phyloP scores from a whole-genome alignment of 2,888 invertebrate genomes.

The Kryphioiulus occultus region DNA sequence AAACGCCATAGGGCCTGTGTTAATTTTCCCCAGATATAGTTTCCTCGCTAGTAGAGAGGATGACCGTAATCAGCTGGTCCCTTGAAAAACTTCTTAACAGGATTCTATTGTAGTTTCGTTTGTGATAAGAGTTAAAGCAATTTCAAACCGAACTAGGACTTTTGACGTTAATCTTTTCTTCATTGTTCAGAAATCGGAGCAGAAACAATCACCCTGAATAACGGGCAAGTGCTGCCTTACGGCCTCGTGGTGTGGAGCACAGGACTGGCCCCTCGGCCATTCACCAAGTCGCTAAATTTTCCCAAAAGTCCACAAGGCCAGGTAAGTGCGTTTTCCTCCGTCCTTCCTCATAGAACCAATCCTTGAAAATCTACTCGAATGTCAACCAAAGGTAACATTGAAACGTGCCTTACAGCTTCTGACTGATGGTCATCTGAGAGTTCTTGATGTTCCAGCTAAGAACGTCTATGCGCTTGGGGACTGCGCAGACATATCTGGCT shows the following conservation, averaged over 20 bases:
- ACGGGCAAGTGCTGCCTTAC: conserved; percentile 61
- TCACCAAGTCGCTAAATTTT: conserved; percentile 58
- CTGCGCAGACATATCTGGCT: conserved; percentile 61
- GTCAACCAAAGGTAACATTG: background rate
- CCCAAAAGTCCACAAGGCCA: conserved; percentile 62
- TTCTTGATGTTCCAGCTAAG: conserved; percentile 58
- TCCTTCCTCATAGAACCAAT: background rate
- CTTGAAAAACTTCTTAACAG: no score
- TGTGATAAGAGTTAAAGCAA: no score
- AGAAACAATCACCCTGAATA: conserved; percentile 59
- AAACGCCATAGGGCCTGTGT: no score
- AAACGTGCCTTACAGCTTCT: conserved; percentile 56
- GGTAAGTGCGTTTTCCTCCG: conserved; percentile 56
- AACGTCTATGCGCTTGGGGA: conserved; percentile 63
- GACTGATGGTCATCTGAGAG: conserved; percentile 60
- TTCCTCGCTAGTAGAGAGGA: no score
- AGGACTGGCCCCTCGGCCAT: conserved; percentile 61
- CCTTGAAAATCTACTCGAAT: background rate
- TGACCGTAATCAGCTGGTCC: no score
- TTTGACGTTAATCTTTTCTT: no score
- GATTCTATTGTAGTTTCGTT: no score
- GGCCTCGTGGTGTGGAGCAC: conserved; percentile 64
- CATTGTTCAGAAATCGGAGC: conserved; percentile 58
- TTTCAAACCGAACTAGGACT: no score
- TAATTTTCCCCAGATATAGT: no score